These are phyloP conservation scores for Zygaena filipendulae DNA, from an alignment of 2,888 invertebrate genomes.

Conservation along the genomic window DNA sequence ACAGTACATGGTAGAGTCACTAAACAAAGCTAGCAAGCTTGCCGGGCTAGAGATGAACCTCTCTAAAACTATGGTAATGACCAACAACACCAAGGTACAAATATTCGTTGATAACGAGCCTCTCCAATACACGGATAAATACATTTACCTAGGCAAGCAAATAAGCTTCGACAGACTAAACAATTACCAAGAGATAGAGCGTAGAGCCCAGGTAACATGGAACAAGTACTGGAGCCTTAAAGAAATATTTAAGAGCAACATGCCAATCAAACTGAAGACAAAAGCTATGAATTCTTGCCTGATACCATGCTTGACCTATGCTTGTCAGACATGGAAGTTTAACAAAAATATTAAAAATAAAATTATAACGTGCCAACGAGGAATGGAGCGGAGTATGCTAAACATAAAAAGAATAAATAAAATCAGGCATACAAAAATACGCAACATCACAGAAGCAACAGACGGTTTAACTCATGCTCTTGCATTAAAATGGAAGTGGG, in stretches of 20 bases:
- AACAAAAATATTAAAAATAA: slow-evolving; percentile 2
- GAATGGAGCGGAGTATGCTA: slow-evolving; percentile 5
- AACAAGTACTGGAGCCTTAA: slow-evolving; percentile 11
- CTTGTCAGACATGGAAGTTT: slow-evolving; percentile 2
- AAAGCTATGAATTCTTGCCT: slow-evolving; percentile 9
- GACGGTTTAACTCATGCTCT: slow-evolving; percentile 6
- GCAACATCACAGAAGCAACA: slow-evolving; percentile 3
- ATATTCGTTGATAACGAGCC: slow-evolving; percentile 4
- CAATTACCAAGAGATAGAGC: slow-evolving; percentile 1
- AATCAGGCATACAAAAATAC: too few species aligned
- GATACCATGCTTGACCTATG: slow-evolving; percentile 4
- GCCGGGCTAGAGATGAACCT: slow-evolving; percentile 12
- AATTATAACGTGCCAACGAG: slow-evolving; percentile 2
- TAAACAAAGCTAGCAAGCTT: slow-evolving; percentile 2
- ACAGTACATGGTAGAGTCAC: slow-evolving; percentile 4
- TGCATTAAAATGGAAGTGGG: slow-evolving; percentile 9
- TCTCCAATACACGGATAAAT: background rate
- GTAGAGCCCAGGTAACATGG: slow-evolving; percentile 4
- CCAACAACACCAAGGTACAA: slow-evolving; percentile 8
- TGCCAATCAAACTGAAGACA: slow-evolving; percentile 7
- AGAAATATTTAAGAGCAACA: slow-evolving; percentile 16
- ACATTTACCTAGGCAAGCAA: slow-evolving; percentile 5
- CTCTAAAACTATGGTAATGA: slow-evolving; percentile 13
- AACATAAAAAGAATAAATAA: slow-evolving; percentile 1
- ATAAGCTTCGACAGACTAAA: slow-evolving; percentile 1